Percentiles rank a stretch among this genome's conserved stretches.
These are phyloP conservation scores for Drosophila neotestacea DNA, from an alignment of 2,888 invertebrate species.

Conservation along the genomic window DNA sequence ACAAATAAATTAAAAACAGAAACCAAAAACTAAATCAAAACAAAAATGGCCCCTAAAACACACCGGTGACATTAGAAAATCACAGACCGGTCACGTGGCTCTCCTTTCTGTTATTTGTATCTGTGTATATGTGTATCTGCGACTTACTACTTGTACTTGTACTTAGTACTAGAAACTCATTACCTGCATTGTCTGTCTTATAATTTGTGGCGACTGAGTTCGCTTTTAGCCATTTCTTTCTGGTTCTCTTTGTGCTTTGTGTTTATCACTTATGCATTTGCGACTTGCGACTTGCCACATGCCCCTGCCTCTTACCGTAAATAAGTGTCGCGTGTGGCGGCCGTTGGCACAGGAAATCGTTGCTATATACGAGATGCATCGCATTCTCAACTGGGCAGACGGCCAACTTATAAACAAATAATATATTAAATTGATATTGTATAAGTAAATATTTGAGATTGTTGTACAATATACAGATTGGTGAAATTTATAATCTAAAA, in stretches of 20 bases:
- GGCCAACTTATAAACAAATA: conserved; percentile 59
- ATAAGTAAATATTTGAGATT: conserved; percentile 24
- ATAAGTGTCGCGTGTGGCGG: conserved; percentile 62
- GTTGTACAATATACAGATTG: conserved; percentile 9
- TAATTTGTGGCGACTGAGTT: conserved; percentile 33
- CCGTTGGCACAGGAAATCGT: conserved; percentile 73
- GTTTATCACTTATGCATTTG: conserved; percentile 53
- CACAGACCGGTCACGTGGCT: conserved; percentile 68
- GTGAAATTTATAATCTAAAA: conserved; percentile 39
- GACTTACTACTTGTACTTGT: conserved; percentile 1
- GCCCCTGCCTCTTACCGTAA: conserved; percentile 5
- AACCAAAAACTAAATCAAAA: conserved; percentile 34
- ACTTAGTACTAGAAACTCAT: background rate
- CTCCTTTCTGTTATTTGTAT: background rate
- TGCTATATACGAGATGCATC: conserved; percentile 28
- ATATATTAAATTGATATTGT: conserved; percentile 7
- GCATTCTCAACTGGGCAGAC: conserved; percentile 51
- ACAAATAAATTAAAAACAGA: conserved; percentile 19
- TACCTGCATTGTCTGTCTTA: conserved; percentile 16
- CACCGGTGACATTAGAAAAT: conserved; percentile 56
- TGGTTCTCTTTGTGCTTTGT: conserved; percentile 49
- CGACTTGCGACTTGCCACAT: conserved; percentile 11
- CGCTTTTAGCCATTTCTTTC: conserved; percentile 22
- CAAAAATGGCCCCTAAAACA: conserved; percentile 39
- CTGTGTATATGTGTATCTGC: background rate